phyloP scores from a whole-genome alignment of 2,888 invertebrate species.

The Hermaeophaga mercurialis region DNA sequence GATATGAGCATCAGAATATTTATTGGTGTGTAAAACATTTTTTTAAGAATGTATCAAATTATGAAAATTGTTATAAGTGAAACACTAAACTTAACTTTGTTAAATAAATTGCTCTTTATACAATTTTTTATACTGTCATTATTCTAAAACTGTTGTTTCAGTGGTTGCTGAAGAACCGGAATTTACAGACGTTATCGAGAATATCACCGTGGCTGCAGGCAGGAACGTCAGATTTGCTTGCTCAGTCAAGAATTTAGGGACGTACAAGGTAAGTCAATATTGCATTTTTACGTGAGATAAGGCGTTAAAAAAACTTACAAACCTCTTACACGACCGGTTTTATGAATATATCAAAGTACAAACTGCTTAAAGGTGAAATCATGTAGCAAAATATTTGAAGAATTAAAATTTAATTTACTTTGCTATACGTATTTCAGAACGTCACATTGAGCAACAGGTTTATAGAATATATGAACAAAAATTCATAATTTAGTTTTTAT shows the following conservation, averaged over 20 bases:
- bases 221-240: conserved; percentile 87
- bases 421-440: no score
- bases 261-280: conserved; percentile 75
- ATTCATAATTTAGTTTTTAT: no score
- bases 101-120: background rate
- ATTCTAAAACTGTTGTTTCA: conserved; percentile 61
- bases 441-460: no score
- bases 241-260: conserved; percentile 88
- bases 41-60: background rate
- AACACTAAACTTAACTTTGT: background rate
- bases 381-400: no score
- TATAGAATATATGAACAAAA: no score
- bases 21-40: no score
- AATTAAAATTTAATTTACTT: no score
- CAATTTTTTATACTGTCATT: conserved; percentile 7
- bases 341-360: no score
- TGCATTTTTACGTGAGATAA: background rate
- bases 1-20: no score
- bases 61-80: background rate
- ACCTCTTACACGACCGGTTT: no score
- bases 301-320: no score
- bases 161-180: conserved; percentile 83
- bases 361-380: no score
- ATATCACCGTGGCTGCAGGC: conserved; percentile 89
- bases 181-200: conserved; percentile 88